Evolutionary conservation across 2,797 vertebrate species (phyloP).

Genomic region (Apogon hyalosoma): DNA sequence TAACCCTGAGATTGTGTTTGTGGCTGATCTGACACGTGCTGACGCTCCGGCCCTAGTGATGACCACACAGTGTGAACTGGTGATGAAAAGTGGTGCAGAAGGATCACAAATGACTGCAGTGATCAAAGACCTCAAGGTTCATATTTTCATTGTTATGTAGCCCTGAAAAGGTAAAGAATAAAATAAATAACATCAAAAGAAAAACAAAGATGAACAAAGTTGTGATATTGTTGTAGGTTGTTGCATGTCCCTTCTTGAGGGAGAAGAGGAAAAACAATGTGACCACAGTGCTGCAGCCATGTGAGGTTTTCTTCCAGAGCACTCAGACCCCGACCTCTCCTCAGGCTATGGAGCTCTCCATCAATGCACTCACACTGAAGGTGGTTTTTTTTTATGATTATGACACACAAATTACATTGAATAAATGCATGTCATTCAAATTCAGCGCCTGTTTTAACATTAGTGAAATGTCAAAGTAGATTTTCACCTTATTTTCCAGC

Average conservation of each 20-base stretch:
- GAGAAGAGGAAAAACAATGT: constrained; percentile 87
- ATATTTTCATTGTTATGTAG: not conserved
- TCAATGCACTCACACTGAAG: constrained; percentile 92
- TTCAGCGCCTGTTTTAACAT: not conserved
- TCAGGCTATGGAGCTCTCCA: constrained; percentile 88
- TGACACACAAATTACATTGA: not conserved
- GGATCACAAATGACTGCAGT: constrained; percentile 87
- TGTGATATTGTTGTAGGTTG: constrained; percentile 72
- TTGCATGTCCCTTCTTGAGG: constrained; percentile 93
- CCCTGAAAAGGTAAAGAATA: not conserved
- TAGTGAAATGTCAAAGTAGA: not conserved
- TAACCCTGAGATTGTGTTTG: constrained; percentile 97
- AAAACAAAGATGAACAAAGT: not conserved
- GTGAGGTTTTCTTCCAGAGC: constrained; percentile 91
- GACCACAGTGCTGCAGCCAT: constrained; percentile 94
- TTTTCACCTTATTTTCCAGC: too few relatives aligned
- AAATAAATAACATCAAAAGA: not conserved
- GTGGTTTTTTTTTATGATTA: constrained; percentile 71
- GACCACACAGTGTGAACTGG: constrained; percentile 92
- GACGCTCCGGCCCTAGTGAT: constrained; percentile 93
- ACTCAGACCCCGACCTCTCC: constrained; percentile 81
- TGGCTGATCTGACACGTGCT: constrained; percentile 94
- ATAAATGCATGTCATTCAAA: not conserved
- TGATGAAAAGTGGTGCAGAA: constrained; percentile 85
- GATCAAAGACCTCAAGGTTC: constrained; percentile 90